phyloP scores from a whole-genome alignment of 2,888 invertebrate species.

The Hedya salicella region DNA sequence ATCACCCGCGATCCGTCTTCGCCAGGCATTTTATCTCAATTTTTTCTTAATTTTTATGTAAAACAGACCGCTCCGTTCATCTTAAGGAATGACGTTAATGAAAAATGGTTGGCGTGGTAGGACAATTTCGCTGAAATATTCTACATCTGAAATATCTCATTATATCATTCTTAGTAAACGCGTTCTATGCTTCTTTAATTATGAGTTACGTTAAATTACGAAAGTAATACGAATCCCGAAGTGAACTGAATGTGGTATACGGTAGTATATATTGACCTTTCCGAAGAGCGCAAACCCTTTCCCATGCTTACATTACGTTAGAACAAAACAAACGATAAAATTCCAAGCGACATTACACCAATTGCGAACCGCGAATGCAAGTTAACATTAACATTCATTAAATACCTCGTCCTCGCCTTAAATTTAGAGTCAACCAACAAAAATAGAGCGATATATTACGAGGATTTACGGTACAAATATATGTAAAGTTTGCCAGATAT shows the following conservation, averaged over 20 bases:
- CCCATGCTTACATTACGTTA: conserved; percentile 31
- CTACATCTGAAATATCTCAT: conserved; percentile 24
- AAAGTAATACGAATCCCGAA: not conserved
- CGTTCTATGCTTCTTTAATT: conserved; percentile 21
- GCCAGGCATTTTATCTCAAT: conserved; percentile 64
- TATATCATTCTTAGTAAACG: conserved; percentile 21
- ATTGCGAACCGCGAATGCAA: conserved; percentile 70
- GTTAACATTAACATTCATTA: conserved; percentile 80
- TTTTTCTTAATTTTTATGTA: conserved; percentile 62
- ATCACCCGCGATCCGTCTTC: conserved; percentile 71
- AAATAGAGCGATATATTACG: conserved; percentile 84
- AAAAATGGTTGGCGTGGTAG: conserved; percentile 39
- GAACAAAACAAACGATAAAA: conserved; percentile 50
- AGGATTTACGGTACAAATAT: conserved; percentile 85
- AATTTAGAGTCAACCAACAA: conserved; percentile 80
- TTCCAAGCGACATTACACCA: conserved; percentile 65
- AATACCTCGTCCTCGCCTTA: conserved; percentile 76
- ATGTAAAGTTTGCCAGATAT: conserved; percentile 85
- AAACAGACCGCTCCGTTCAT: conserved; percentile 47
- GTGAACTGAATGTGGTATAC: not conserved
- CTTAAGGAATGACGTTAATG: conserved; percentile 41
- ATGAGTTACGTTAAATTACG: conserved; percentile 7
- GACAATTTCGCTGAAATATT: conserved; percentile 36
- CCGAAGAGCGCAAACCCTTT: conserved; percentile 2
- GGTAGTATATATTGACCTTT: conserved; percentile 21